Evolutionary conservation across 2,113 vertebrate species (phyloP).

Genomic region (Urocitellus parryii): DNA sequence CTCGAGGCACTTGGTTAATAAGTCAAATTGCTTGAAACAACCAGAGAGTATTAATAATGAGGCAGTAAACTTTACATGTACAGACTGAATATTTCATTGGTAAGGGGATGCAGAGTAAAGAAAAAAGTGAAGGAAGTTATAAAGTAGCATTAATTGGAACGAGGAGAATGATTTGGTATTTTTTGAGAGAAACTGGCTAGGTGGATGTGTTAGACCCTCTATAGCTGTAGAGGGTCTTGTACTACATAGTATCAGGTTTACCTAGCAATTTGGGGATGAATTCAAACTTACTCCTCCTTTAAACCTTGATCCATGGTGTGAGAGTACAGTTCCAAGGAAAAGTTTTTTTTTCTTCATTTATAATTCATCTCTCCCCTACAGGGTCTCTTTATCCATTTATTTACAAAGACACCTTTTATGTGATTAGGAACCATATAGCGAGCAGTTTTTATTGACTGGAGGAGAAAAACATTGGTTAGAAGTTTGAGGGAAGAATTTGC

Average conservation of each 20-base stretch:
- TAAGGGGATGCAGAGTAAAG: background rate
- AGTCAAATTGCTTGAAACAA: slow-evolving; percentile 15
- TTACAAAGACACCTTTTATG: slow-evolving; percentile 49
- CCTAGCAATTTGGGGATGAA: background rate
- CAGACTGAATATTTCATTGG: background rate
- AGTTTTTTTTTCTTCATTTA: background rate
- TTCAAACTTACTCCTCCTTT: background rate
- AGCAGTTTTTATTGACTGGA: background rate
- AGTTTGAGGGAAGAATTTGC: slow-evolving; percentile 24
- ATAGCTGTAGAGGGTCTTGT: background rate
- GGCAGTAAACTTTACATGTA: background rate
- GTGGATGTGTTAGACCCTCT: background rate
- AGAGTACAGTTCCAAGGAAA: background rate
- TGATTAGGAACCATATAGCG: background rate
- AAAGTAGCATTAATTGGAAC: background rate
- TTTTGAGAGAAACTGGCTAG: background rate
- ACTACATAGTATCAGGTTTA: background rate
- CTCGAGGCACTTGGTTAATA: background rate
- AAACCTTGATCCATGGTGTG: background rate
- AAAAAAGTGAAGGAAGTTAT: background rate
- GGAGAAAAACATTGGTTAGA: slow-evolving; percentile 3
- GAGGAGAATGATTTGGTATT: background rate
- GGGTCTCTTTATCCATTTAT: slow-evolving; percentile 15
- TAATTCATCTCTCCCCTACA: background rate
- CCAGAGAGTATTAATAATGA: background rate